Base-by-base conservation (phyloP, 2,888 invertebrate species). In the Volucella inflata region DNA sequence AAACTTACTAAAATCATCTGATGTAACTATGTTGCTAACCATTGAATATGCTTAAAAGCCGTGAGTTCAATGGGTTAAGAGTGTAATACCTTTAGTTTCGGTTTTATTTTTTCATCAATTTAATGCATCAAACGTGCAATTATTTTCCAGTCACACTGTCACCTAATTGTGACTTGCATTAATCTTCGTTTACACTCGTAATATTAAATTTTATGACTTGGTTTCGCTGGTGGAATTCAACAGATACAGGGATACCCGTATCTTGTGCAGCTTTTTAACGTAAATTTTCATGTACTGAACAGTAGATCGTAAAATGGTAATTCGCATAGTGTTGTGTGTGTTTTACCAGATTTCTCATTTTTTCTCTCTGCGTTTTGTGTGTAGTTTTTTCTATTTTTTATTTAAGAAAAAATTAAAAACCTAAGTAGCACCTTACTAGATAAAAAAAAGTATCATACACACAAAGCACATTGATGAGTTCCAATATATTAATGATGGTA, bases 161-260 rank as follows among this genome's bases (percentile, higher is more conserved):
- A 80, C 79, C 83, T 80, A 79, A 74, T 75, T 84, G 83, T 84
- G 83, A 84, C 83, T 75, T 46, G 83, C 83, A 84, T 81, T 81
- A 76, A 71, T 71, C 81, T 77, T 50, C 48, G 51, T 64, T 64
- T 70, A 70, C 79, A 84, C 62, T 70, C 64, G 68, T 76, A 64
- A 79, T 53, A 65, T 42, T 16, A 59, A 67, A 38, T 84, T 75
- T 84, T 84, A 76, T 80, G 80, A 71, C 67, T 38, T 59, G 46
- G 40, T 70, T 40, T 59, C 64, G 79, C 70, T 65, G 70, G 59
- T 59, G 70, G 59, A 71, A 48, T 75, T 68, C 53, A 67, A 62
- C 57, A 50, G n/a, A 59, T 42, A 57, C 62, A 30, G 1, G 6
- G 44, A 59, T n/a, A 51, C 38, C n/a, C 16, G 53, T 48, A 30